Percentiles rank a stretch among this genome's conserved stretches.
These are phyloP conservation scores for Zelostemma sp. DNA, from an alignment of 1,140 invertebrate genomes.

Conservation along the genomic window DNA sequence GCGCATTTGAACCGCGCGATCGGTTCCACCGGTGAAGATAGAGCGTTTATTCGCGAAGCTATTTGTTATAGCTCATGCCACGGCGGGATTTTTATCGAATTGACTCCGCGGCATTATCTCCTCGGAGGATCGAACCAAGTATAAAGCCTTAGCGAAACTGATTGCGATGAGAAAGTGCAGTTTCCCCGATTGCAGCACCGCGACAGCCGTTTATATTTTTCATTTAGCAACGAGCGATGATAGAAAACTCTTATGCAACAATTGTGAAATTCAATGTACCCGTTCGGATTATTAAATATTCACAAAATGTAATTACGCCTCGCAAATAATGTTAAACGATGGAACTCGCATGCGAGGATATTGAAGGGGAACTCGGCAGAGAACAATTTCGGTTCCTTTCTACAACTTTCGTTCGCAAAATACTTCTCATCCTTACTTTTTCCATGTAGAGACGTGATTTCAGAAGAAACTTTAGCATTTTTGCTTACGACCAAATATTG, in stretches of 20 bases:
- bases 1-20: neutral
- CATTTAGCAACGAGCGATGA: constrained; percentile 27
- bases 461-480: too few relatives aligned
- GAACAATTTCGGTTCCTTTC: too few relatives aligned
- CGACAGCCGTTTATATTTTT: constrained; percentile 18
- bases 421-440: too few relatives aligned
- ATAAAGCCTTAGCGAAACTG: constrained; percentile 12
- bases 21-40: constrained; percentile 4
- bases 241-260: constrained; percentile 37
- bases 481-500: too few relatives aligned
- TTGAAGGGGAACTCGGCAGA: too few relatives aligned
- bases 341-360: too few relatives aligned
- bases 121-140: constrained; percentile 22
- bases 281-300: constrained; percentile 26
- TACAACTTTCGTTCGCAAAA: too few relatives aligned
- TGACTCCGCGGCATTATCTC: constrained; percentile 17
- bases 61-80: constrained; percentile 20
- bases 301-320: too few relatives aligned
- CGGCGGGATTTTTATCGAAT: constrained; percentile 25
- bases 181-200: constrained; percentile 4
- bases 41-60: neutral
- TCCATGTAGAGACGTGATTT: too few relatives aligned
- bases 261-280: constrained; percentile 30
- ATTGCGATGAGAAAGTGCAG: constrained; percentile 35
- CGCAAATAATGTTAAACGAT: too few relatives aligned